Percentiles rank a stretch among this genome's conserved stretches.
Conservation (phyloP, 2,888 invertebrate genomes). For the Sinohyriopsis cumingii region DNA sequence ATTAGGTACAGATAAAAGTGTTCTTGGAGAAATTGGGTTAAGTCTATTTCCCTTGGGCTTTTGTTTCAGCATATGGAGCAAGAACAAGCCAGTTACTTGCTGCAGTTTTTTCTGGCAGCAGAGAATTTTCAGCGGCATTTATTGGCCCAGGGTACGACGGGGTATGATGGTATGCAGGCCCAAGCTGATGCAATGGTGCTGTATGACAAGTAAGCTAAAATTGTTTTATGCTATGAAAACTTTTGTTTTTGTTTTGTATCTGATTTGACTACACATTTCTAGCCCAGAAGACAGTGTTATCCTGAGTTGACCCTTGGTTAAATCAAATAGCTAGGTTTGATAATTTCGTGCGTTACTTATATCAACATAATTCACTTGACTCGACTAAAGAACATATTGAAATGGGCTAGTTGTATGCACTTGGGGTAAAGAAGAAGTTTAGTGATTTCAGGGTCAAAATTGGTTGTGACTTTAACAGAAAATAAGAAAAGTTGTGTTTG, state of each 20-base stretch:
- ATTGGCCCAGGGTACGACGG: conserved; percentile 74
- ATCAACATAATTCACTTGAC: no score
- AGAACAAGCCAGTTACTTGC: conserved; percentile 82
- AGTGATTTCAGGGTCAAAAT: no score
- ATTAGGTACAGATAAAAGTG: no score
- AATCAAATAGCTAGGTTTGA: no score
- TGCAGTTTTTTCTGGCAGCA: conserved; percentile 93
- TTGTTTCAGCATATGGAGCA: conserved; percentile 86
- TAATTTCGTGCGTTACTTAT: no score
- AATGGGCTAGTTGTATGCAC: no score
- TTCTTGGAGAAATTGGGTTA: background rate
- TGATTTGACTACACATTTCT: background rate
- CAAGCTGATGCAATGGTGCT: conserved; percentile 95
- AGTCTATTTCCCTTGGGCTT: background rate
- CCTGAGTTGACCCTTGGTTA: no score
- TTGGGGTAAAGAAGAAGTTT: no score
- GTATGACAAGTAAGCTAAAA: conserved; percentile 84
- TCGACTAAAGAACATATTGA: no score
- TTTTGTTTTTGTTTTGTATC: background rate
- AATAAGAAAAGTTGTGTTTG: no score
- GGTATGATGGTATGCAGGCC: conserved; percentile 81
- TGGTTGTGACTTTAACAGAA: no score
- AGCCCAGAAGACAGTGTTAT: no score
- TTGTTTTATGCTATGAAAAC: background rate
- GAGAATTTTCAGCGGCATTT: conserved; percentile 89